A percentile compares a stretch with the other conserved stretches of the same genome.
These are phyloP conservation scores for Rhinella marina DNA, from an alignment of 2,797 vertebrate genomes.

Conservation along the genomic window DNA sequence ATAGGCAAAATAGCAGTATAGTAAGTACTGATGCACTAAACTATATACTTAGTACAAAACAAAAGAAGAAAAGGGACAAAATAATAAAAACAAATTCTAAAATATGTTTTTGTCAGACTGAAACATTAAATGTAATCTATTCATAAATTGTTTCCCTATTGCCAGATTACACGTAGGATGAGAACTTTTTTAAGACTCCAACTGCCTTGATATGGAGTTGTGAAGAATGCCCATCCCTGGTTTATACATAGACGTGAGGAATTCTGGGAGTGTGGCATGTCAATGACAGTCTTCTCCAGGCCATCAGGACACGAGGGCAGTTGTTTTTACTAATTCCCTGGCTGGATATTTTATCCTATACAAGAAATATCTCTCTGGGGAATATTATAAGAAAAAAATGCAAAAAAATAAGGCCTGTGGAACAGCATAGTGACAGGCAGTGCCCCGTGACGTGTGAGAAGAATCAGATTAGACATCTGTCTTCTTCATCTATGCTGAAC, in stretches of 20 bases:
- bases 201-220: not conserved
- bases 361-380: not conserved
- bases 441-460: not conserved
- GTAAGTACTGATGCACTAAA: not conserved
- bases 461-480: not conserved
- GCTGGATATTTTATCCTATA: constrained; percentile 23
- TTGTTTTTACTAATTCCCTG: not conserved
- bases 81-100: not conserved
- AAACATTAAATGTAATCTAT: not conserved
- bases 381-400: not conserved
- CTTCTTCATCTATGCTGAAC: not conserved
- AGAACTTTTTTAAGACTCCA: not conserved
- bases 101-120: not conserved
- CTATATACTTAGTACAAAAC: not conserved
- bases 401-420: not conserved
- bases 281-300: constrained; percentile 19
- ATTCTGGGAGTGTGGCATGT: constrained; percentile 27
- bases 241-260: constrained; percentile 16
- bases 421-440: not conserved
- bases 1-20: not conserved
- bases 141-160: not conserved
- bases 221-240: not conserved
- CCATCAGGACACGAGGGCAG: not conserved
- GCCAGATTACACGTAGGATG: not conserved
- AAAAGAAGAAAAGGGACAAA: not conserved